Evolutionary conservation across 2,888 invertebrate genomes (phyloP).

Genomic region (Rosalia funebris): DNA sequence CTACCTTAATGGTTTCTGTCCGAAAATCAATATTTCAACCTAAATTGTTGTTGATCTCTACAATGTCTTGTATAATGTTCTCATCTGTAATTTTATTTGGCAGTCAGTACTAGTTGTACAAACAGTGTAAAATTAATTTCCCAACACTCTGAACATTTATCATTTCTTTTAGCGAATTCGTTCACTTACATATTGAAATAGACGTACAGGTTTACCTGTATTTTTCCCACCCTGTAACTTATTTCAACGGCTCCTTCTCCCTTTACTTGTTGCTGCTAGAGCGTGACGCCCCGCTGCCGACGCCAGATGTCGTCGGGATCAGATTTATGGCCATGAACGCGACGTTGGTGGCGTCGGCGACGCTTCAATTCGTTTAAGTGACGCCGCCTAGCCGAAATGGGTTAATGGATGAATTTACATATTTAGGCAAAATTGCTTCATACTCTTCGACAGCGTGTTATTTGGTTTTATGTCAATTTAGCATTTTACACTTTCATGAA

Average conservation of each 20-base stretch:
- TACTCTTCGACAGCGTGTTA: slow-evolving; percentile 29
- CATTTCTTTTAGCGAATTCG: no score
- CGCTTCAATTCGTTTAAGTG: slow-evolving; percentile 25
- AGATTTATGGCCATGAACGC: slow-evolving; percentile 17
- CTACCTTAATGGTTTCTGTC: no score
- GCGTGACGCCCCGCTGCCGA: slow-evolving; percentile 14
- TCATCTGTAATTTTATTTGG: no score
- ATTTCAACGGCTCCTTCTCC: not conserved
- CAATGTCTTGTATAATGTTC: no score
- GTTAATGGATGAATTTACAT: slow-evolving; percentile 29
- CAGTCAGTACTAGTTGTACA: no score
- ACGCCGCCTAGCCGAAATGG: slow-evolving; percentile 22
- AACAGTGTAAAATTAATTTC: no score
- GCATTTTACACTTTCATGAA: slow-evolving; percentile 37
- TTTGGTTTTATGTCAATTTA: slow-evolving; percentile 34
- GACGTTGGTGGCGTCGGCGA: slow-evolving; percentile 27
- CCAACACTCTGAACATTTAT: no score
- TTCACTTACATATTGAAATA: not conserved
- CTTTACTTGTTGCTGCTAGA: slow-evolving; percentile 15
- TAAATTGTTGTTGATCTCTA: no score
- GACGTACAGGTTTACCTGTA: not conserved
- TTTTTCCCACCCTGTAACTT: not conserved
- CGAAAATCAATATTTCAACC: no score
- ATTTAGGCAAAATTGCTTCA: slow-evolving; percentile 28
- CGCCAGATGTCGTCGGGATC: slow-evolving; percentile 28